phyloP scores from a whole-genome alignment of 2,888 invertebrate genomes.

The Chrysina gloriosa region DNA sequence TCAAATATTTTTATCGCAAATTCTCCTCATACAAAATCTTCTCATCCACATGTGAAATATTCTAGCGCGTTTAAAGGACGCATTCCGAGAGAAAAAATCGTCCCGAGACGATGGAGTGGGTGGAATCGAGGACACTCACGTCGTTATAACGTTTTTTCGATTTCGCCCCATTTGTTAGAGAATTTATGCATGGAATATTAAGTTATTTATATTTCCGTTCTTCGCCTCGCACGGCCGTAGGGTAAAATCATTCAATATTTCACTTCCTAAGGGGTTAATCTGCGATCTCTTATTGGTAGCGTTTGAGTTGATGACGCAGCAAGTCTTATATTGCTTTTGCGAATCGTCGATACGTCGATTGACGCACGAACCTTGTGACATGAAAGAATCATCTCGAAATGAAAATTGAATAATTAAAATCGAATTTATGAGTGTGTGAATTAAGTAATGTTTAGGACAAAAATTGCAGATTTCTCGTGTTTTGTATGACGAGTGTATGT shows the following conservation, averaged over 20 bases:
- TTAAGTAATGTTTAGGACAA: too few species aligned
- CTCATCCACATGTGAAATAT: background rate
- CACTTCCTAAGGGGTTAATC: slow-evolving; percentile 43
- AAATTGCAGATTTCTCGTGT: too few species aligned
- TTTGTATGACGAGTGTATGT: too few species aligned
- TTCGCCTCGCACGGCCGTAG: slow-evolving; percentile 46
- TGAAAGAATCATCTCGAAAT: slow-evolving; percentile 3
- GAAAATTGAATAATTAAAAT: slow-evolving; percentile 25
- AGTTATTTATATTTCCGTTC: slow-evolving; percentile 54
- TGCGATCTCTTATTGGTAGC: slow-evolving; percentile 57
- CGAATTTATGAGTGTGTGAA: background rate
- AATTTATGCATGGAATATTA: slow-evolving; percentile 53
- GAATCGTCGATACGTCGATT: slow-evolving; percentile 3
- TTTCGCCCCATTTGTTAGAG: slow-evolving; percentile 46
- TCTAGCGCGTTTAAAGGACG: slow-evolving; percentile 5
- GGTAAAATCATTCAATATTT: slow-evolving; percentile 45
- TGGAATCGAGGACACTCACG: slow-evolving; percentile 29
- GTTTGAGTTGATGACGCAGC: slow-evolving; percentile 59
- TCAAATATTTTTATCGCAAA: too few species aligned
- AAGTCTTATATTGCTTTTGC: slow-evolving; percentile 42
- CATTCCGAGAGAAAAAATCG: slow-evolving; percentile 1
- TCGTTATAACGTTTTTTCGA: slow-evolving; percentile 39
- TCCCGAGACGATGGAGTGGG: slow-evolving; percentile 20
- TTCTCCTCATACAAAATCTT: background rate
- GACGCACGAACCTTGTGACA: background rate